Conservation (phyloP, 2,888 invertebrate species). For the Ennomos fuscantarius region DNA sequence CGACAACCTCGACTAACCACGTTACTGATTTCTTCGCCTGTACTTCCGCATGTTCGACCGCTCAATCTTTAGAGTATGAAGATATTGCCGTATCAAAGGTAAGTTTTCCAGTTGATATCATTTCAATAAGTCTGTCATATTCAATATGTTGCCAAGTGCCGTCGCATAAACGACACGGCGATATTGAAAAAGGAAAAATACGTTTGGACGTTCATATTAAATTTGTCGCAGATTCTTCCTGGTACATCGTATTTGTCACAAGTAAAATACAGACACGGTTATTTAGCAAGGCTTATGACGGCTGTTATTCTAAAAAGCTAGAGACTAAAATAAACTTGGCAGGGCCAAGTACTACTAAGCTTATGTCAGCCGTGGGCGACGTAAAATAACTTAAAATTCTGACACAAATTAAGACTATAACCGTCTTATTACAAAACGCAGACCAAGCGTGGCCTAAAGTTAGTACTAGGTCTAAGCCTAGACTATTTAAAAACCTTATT, state of each 20-base stretch:
- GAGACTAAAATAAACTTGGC: too few relatives aligned
- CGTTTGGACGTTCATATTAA: conserved; percentile 30
- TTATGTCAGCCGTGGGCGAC: too few relatives aligned
- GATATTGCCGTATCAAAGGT: conserved; percentile 26
- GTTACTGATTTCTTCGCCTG: too few relatives aligned
- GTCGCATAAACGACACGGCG: conserved; percentile 49
- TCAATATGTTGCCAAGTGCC: conserved; percentile 61
- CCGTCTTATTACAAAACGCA: too few relatives aligned
- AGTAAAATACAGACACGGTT: not conserved
- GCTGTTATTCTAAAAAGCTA: too few relatives aligned
- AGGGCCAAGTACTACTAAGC: too few relatives aligned
- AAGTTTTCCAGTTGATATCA: conserved; percentile 48
- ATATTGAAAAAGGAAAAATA: conserved; percentile 55
- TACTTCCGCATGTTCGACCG: conserved; percentile 39
- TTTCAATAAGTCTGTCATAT: conserved; percentile 65
- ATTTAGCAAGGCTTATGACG: not conserved
- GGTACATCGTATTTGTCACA: not conserved
- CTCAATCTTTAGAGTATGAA: conserved; percentile 31
- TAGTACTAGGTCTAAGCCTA: too few relatives aligned
- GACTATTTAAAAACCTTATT: too few relatives aligned
- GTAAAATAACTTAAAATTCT: too few relatives aligned
- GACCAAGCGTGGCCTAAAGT: too few relatives aligned
- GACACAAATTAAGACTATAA: too few relatives aligned
- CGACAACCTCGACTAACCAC: too few relatives aligned
- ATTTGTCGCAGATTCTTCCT: conserved; percentile 4